A percentile compares a stretch with the other conserved stretches of the same genome.
These are phyloP conservation scores for Lapara coniferarum DNA, from an alignment of 2,888 invertebrate genomes.

Conservation along the genomic window DNA sequence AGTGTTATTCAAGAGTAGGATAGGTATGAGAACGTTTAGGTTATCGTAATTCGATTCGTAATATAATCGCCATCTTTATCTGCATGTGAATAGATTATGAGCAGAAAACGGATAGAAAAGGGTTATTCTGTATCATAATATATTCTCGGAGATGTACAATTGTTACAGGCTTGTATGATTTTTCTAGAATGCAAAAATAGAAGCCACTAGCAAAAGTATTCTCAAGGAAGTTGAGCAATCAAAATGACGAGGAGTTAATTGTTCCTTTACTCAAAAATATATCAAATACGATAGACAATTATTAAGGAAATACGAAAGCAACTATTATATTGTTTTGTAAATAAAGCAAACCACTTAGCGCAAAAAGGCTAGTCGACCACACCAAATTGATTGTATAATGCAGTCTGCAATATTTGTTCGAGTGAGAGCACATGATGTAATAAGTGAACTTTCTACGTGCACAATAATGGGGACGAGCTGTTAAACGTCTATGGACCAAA, in stretches of 20 bases:
- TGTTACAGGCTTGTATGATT: too few species aligned
- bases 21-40: background rate
- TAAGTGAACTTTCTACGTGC: slow-evolving; percentile 43
- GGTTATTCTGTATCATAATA: background rate
- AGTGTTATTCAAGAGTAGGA: background rate
- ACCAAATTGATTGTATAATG: slow-evolving; percentile 54
- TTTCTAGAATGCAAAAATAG: too few species aligned
- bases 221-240: too few species aligned
- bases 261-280: background rate
- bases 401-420: slow-evolving; percentile 46
- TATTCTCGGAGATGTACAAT: too few species aligned
- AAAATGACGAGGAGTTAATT: too few species aligned
- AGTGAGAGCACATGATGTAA: slow-evolving; percentile 45
- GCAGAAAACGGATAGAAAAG: background rate
- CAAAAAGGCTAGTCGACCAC: slow-evolving; percentile 9
- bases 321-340: slow-evolving; percentile 9
- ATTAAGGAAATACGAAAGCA: slow-evolving; percentile 1
- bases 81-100: background rate
- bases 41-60: background rate
- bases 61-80: background rate
- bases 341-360: slow-evolving; percentile 26
- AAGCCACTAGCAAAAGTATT: too few species aligned
- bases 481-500: slow-evolving; percentile 10
- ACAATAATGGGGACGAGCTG: slow-evolving; percentile 25
- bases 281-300: background rate